Conservation (phyloP, 2,888 invertebrate species). For the Caenorhabditis macrosperma region DNA sequence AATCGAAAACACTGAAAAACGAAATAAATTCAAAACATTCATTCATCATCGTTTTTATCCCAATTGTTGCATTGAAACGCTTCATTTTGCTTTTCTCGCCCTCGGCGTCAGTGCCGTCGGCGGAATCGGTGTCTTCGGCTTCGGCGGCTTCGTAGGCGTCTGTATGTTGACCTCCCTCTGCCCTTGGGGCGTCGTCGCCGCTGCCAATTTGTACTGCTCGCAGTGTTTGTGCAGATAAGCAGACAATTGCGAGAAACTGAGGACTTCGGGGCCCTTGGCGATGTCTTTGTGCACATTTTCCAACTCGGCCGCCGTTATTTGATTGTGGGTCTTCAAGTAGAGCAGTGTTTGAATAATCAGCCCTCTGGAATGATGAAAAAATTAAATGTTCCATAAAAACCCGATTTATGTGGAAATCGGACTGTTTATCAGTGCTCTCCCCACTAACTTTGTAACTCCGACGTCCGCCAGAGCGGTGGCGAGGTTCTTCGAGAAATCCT, state of each 20-base stretch:
- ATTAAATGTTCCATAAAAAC: too few relatives aligned
- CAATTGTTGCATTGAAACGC: too few relatives aligned
- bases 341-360: slow-evolving; percentile 19
- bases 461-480: slow-evolving; percentile 37
- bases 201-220: not conserved
- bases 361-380: slow-evolving; percentile 20
- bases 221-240: slow-evolving; percentile 6
- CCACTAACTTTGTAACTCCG: slow-evolving; percentile 46
- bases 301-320: slow-evolving; percentile 30
- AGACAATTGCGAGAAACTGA: slow-evolving; percentile 20
- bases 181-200: not conserved
- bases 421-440: too few relatives aligned
- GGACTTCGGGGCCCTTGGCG: not conserved
- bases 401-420: too few relatives aligned
- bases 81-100: too few relatives aligned
- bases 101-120: too few relatives aligned
- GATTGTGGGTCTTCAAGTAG: slow-evolving; percentile 15
- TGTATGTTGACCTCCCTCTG: too few relatives aligned
- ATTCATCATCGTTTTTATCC: too few relatives aligned
- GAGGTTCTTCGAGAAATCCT: slow-evolving; percentile 18
- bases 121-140: too few relatives aligned
- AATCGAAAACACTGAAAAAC: too few relatives aligned
- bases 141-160: too few relatives aligned
- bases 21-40: too few relatives aligned
- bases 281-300: slow-evolving; percentile 15